These are phyloP conservation scores for Drosophila greeni DNA, from an alignment of 2,888 invertebrate genomes.

Conservation along the genomic window DNA sequence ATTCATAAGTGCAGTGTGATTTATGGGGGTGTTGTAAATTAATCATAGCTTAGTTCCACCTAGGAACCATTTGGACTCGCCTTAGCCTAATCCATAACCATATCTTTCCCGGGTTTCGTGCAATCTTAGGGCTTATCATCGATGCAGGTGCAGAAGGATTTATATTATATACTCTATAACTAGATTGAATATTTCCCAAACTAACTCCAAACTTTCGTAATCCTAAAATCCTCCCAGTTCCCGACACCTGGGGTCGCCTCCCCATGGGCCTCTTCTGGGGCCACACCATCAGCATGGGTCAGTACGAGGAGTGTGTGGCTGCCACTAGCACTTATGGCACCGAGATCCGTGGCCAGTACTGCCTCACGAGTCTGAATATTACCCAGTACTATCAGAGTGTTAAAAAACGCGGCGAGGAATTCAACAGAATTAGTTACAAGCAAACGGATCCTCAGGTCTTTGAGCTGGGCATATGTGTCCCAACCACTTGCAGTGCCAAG, in stretches of 20 bases:
- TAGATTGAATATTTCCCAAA: not conserved
- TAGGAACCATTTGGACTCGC: too few species aligned
- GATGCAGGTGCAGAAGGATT: conserved; percentile 29
- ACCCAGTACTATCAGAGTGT: conserved; percentile 60
- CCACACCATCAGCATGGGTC: conserved; percentile 78
- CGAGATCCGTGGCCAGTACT: conserved; percentile 78
- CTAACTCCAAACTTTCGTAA: not conserved
- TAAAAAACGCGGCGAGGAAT: conserved; percentile 53
- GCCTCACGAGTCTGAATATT: conserved; percentile 74
- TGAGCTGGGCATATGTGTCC: conserved; percentile 77
- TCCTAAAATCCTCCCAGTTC: conserved; percentile 68
- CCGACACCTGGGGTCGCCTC: conserved; percentile 79
- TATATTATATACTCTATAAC: too few species aligned
- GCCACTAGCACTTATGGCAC: conserved; percentile 62
- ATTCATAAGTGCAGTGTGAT: conserved; percentile 13
- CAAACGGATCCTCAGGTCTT: conserved; percentile 66
- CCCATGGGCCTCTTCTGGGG: conserved; percentile 79
- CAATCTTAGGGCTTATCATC: conserved; percentile 10
- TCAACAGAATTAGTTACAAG: conserved; percentile 68
- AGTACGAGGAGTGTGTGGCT: conserved; percentile 79
- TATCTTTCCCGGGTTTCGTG: conserved; percentile 1
- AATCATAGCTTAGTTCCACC: not conserved
- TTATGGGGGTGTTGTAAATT: conserved; percentile 19
- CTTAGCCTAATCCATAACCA: not conserved
- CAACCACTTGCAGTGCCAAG: conserved; percentile 71